Evolutionary conservation across 2,888 invertebrate species (phyloP).

Genomic region (Crematogaster levior): DNA sequence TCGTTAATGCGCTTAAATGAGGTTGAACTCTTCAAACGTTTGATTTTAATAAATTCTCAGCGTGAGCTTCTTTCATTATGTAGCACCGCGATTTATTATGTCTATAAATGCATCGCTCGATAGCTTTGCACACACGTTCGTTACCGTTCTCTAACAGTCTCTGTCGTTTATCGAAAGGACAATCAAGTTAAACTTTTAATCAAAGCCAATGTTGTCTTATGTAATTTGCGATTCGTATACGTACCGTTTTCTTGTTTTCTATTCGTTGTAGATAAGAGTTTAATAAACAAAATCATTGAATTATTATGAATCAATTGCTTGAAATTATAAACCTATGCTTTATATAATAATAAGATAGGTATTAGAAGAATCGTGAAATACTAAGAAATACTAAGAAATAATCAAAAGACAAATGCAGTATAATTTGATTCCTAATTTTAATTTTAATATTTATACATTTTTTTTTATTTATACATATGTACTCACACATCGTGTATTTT

Average conservation of each 20-base stretch:
- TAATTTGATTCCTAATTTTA: not conserved
- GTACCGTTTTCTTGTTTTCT: slow-evolving; percentile 14
- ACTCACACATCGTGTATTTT: not conserved
- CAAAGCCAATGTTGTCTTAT: slow-evolving; percentile 21
- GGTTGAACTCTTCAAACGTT: slow-evolving; percentile 35
- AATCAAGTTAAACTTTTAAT: slow-evolving; percentile 29
- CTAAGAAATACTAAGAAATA: not conserved
- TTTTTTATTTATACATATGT: not conserved
- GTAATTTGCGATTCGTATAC: slow-evolving; percentile 39
- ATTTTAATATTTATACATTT: too few species aligned
- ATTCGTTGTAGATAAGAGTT: not conserved
- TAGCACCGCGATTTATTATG: slow-evolving; percentile 60
- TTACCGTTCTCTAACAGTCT: slow-evolving; percentile 43
- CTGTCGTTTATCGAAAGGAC: slow-evolving; percentile 35
- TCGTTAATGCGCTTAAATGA: slow-evolving; percentile 49
- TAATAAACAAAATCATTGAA: not conserved
- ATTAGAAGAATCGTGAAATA: not conserved
- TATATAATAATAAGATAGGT: not conserved
- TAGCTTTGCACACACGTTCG: slow-evolving; percentile 20
- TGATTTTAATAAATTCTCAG: slow-evolving; percentile 66
- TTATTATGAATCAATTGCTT: not conserved
- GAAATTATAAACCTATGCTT: not conserved
- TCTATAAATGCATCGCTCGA: slow-evolving; percentile 29
- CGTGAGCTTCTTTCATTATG: slow-evolving; percentile 48
- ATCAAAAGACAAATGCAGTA: not conserved